These are phyloP conservation scores for Melanogrammus aeglefinus DNA, from an alignment of 2,797 vertebrate genomes.

Conservation along the genomic window DNA sequence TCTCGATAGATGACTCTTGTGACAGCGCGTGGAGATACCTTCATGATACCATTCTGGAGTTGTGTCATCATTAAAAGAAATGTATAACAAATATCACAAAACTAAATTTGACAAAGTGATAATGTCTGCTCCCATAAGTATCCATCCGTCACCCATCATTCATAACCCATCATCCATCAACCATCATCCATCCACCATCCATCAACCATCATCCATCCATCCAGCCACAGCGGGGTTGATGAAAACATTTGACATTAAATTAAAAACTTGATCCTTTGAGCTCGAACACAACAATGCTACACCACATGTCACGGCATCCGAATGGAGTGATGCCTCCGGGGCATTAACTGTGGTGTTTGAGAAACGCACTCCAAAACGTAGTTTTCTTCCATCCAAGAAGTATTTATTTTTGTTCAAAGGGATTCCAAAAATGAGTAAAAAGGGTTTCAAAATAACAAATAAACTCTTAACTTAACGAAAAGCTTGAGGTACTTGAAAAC, in stretches of 20 bases:
- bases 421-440: too few relatives aligned
- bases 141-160: too few relatives aligned
- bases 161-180: too few relatives aligned
- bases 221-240: neutral
- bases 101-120: neutral
- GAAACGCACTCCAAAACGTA: too few relatives aligned
- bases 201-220: neutral
- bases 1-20: neutral
- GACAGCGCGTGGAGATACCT: neutral
- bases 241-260: neutral
- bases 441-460: too few relatives aligned
- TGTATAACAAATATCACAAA: neutral
- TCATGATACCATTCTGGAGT: neutral
- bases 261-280: neutral
- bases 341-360: too few relatives aligned
- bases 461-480: too few relatives aligned
- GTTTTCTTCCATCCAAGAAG: too few relatives aligned
- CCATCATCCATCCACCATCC: neutral
- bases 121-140: neutral
- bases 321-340: too few relatives aligned
- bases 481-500: too few relatives aligned
- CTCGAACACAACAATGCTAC: neutral
- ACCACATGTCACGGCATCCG: too few relatives aligned
- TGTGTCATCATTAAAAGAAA: neutral
- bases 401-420: too few relatives aligned